Evolutionary conservation across 2,113 vertebrate species (phyloP).

Genomic region (Scytalopus superciliaris): DNA sequence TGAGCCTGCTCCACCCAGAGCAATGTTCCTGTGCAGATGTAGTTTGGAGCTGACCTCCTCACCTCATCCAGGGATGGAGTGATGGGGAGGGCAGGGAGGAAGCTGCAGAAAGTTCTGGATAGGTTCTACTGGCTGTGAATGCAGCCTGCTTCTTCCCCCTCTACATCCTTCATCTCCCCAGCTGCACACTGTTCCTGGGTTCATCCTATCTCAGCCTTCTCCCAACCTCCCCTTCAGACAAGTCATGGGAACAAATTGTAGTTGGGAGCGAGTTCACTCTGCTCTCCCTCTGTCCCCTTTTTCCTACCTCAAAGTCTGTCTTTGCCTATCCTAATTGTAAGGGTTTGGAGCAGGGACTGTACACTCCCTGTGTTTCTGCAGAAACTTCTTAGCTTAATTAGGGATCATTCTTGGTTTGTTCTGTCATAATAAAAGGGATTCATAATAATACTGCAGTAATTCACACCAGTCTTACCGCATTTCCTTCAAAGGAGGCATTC

Average conservation of each 20-base stretch:
- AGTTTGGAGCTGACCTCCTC: not conserved
- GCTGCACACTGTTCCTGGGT: not conserved
- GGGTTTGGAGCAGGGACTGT: not conserved
- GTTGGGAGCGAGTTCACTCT: not conserved
- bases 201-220: not conserved
- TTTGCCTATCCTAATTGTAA: not conserved
- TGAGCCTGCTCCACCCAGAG: not conserved
- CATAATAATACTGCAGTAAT: not conserved
- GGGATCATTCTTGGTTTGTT: not conserved
- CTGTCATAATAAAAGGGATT: constrained; percentile 7
- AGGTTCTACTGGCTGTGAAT: not conserved
- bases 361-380: not conserved
- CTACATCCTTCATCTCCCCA: not conserved
- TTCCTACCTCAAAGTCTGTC: not conserved
- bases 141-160: not conserved
- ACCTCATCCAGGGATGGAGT: not conserved
- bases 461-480: not conserved
- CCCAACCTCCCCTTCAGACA: not conserved
- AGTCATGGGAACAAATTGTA: not conserved
- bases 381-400: not conserved
- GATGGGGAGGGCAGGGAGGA: not conserved
- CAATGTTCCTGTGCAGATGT: not conserved
- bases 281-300: not conserved
- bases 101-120: not conserved
- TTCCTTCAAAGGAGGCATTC: constrained; percentile 46